Percentiles rank a stretch among this genome's conserved stretches.
These are phyloP conservation scores for Pseudomyrmex cubaensis DNA, from an alignment of 1,140 invertebrate genomes.

Conservation along the genomic window DNA sequence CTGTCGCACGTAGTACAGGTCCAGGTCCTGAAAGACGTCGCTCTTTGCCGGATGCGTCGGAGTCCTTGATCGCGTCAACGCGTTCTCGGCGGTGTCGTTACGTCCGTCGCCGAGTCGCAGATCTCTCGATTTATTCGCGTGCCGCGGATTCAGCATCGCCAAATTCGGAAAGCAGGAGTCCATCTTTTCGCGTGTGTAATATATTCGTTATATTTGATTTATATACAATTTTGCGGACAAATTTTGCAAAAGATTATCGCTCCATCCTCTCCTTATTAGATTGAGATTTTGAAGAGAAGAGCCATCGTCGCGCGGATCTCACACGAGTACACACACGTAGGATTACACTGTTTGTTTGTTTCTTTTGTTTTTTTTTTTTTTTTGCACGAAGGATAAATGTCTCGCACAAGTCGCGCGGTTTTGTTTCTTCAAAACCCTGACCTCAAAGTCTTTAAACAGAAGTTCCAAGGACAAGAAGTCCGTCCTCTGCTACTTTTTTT, in stretches of 20 bases:
- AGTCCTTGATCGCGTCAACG: slow-evolving; percentile 15
- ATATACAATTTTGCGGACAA: not conserved
- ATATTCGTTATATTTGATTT: not conserved
- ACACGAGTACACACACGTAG: no score
- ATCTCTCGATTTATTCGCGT: slow-evolving; percentile 75
- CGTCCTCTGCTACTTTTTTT: not conserved
- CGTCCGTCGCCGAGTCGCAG: slow-evolving; percentile 68
- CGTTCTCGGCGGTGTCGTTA: slow-evolving; percentile 58
- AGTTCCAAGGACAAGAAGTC: not conserved
- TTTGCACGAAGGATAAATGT: not conserved
- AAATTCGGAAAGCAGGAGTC: slow-evolving; percentile 85
- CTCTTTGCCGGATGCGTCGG: slow-evolving; percentile 74
- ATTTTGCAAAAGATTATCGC: no score
- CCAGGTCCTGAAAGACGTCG: slow-evolving; percentile 86
- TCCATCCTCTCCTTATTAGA: no score
- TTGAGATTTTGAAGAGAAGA: no score
- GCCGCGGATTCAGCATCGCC: slow-evolving; percentile 82
- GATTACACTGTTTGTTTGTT: not conserved
- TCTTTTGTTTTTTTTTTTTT: not conserved
- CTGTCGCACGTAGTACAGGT: slow-evolving; percentile 87
- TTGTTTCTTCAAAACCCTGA: slow-evolving; percentile 29
- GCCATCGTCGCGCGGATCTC: no score
- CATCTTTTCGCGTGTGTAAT: slow-evolving; percentile 75
- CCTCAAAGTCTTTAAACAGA: slow-evolving; percentile 6
- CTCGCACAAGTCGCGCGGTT: not conserved